Evolutionary conservation across 2,797 vertebrate genomes (phyloP), one percentile per base, ranked within the genome.

Genomic region (Parambassis ranga): DNA sequence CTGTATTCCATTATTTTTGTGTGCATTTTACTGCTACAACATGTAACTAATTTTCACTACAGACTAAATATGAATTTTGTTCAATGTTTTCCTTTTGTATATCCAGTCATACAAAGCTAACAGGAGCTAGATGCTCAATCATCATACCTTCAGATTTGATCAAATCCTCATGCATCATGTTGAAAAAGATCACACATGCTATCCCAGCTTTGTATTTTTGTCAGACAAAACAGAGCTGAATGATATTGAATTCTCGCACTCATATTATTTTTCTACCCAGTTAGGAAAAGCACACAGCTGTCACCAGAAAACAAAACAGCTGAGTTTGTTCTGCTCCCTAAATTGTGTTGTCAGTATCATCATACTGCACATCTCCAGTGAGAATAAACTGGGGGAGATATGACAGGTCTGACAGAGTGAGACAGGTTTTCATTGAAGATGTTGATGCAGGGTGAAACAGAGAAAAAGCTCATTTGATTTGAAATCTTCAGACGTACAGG

Each of bases 281-380:
- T 65, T 63, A 30, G 30, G 62, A 51, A 57, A 62, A 28, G 13
- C 35, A 65, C 47, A 60, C 64, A 71, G 72, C 72, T 87, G 81
- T 77, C 77, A 77, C 27, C n/a, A 7, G 10, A 68, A 82, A 81
- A 73, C 65, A 70, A 74, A 77, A 43, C 64, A 62, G 63, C 61
- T n/a, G 53, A 75, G 65, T 79, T 79, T 78, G 44, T 71, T 73
- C 72, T 75, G 64, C 58, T 65, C 26, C 23, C 50, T 66, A 72
- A 83, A 80, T 80, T 59, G 63, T 81, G 61, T 78, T 84, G 79
- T 84, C 85, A 84, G 68, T 56, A 74, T 77, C 71, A 79, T 74
- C 73, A 74, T 13, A 23, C 39, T 57, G 49, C 55, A 60, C 59
- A 16, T 74, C 62, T 64, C 69, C 62, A 51, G 48, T 63, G 71